Evolutionary conservation across 2,797 vertebrate species (phyloP).

Genomic region (Erethizon dorsatum): DNA sequence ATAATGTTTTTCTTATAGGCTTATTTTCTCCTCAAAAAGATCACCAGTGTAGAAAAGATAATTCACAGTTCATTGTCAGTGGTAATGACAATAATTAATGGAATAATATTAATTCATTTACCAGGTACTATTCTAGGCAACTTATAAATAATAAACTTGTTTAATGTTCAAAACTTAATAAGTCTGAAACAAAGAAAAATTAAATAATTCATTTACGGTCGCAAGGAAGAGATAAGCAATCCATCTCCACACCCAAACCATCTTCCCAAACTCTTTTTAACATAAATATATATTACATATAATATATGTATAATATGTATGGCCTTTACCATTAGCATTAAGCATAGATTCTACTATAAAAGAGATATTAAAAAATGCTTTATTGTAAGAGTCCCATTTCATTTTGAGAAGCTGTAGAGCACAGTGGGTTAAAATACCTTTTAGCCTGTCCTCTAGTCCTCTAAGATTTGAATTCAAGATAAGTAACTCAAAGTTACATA

Average conservation of each 20-base stretch:
- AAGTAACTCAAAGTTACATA: not conserved
- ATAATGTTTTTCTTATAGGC: not conserved
- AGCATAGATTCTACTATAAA: not conserved
- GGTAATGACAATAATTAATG: not conserved
- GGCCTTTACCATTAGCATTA: not conserved
- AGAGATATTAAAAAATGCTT: not conserved
- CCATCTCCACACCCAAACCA: not conserved
- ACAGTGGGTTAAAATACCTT: not conserved
- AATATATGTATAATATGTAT: not conserved
- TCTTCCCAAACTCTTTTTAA: not conserved
- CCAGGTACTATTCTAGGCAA: not conserved
- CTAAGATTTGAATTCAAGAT: not conserved
- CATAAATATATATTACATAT: not conserved
- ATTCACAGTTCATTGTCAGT: not conserved
- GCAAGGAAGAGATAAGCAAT: not conserved
- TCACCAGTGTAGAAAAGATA: not conserved
- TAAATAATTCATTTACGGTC: not conserved
- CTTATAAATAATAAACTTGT: not conserved
- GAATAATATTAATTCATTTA: not conserved
- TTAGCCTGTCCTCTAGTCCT: not conserved
- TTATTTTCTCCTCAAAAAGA: not conserved
- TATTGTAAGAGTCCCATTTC: not conserved
- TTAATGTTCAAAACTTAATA: not conserved
- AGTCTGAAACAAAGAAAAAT: not conserved
- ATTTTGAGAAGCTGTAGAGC: not conserved